These are phyloP conservation scores for Euzetes globulus DNA, from an alignment of 2,888 invertebrate genomes.

Conservation along the genomic window DNA sequence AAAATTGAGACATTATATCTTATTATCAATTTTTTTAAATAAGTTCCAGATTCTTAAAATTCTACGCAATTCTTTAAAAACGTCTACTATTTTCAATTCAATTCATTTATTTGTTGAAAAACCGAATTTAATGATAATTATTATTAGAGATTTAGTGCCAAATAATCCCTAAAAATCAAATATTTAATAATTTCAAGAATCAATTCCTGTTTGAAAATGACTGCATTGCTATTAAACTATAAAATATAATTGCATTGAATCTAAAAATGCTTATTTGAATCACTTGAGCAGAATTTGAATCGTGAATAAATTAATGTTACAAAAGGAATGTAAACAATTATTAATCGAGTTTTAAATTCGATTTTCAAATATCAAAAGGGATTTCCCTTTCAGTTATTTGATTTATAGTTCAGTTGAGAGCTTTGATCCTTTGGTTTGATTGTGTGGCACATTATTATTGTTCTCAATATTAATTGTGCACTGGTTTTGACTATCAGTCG, in stretches of 20 bases:
- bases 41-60: no score
- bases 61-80: no score
- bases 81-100: no score
- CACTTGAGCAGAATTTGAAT: not conserved
- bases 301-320: not conserved
- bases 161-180: no score
- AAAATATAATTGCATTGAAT: not conserved
- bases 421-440: slow-evolving; percentile 34
- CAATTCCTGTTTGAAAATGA: not conserved
- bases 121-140: no score
- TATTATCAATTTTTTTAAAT: no score
- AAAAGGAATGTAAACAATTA: not conserved
- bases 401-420: slow-evolving; percentile 40
- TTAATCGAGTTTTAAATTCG: no score
- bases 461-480: slow-evolving; percentile 27
- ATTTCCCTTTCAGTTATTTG: not conserved
- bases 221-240: not conserved
- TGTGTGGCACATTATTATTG: not conserved
- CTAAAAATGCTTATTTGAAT: not conserved
- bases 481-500: slow-evolving; percentile 33
- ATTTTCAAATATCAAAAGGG: not conserved
- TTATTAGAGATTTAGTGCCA: no score
- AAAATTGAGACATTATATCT: no score
- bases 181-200: no score
- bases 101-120: no score